phyloP scores from a whole-genome alignment of 2,113 vertebrate genomes.

The Equus quagga region DNA sequence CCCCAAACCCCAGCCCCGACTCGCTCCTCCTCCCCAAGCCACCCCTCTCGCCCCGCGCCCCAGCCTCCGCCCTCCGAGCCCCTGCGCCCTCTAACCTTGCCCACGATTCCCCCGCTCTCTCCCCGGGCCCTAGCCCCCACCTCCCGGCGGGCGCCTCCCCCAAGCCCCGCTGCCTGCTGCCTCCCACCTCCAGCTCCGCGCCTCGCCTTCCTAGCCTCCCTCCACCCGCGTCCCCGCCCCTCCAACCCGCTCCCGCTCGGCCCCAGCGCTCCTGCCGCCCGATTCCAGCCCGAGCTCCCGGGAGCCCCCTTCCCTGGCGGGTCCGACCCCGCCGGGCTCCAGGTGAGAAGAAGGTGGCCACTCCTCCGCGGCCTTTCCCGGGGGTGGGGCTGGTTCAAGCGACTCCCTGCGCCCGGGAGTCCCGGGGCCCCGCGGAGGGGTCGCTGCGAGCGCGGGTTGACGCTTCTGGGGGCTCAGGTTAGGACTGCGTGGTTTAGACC shows the following conservation, averaged over 20 bases:
- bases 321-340: not conserved
- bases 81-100: not conserved
- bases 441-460: not conserved
- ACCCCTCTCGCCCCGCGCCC: not conserved
- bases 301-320: not conserved
- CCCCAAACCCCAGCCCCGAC: not conserved
- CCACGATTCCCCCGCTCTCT: no score
- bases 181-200: not conserved
- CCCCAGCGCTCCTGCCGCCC: not conserved
- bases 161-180: not conserved
- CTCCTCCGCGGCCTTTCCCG: conserved; percentile 18
- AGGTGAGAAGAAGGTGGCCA: conserved; percentile 50
- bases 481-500: not conserved
- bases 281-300: not conserved
- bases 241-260: not conserved
- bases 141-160: not conserved
- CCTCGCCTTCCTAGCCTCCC: not conserved
- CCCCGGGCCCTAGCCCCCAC: not conserved
- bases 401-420: not conserved
- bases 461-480: not conserved
- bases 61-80: not conserved
- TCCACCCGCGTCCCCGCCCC: no score
- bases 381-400: not conserved
- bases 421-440: not conserved
- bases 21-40: not conserved